Conservation (phyloP, 2,888 invertebrate genomes). For the Synanthedon vespiformis region DNA sequence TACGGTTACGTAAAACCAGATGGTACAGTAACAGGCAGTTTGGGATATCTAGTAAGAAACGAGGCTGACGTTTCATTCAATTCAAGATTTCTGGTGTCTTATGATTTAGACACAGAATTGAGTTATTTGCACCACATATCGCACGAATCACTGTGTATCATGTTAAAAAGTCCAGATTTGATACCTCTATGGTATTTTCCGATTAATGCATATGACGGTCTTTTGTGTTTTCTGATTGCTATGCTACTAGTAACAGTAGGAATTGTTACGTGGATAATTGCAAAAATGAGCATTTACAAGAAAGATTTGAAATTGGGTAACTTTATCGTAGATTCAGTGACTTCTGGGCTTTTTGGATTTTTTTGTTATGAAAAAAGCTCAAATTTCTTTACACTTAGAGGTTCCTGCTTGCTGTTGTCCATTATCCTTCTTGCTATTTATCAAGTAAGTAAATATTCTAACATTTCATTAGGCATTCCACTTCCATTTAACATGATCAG, state of each 20-base stretch:
- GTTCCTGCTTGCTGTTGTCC: slow-evolving; percentile 21
- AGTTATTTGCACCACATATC: slow-evolving; percentile 21
- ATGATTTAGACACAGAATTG: slow-evolving; percentile 13
- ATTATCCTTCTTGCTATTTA: slow-evolving; percentile 24
- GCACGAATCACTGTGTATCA: slow-evolving; percentile 25
- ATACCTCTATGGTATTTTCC: slow-evolving; percentile 31
- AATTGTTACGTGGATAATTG: slow-evolving; percentile 19
- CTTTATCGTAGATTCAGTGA: slow-evolving; percentile 14
- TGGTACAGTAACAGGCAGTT: slow-evolving; percentile 19
- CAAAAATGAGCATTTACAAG: slow-evolving; percentile 6
- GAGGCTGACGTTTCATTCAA: slow-evolving; percentile 38
- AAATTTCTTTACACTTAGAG: slow-evolving; percentile 17
- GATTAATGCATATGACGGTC: slow-evolving; percentile 8
- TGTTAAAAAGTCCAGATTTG: slow-evolving; percentile 17
- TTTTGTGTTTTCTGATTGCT: slow-evolving; percentile 10
- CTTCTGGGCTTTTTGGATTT: slow-evolving; percentile 23
- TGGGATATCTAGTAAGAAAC: slow-evolving; percentile 21
- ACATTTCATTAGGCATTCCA: neutral
- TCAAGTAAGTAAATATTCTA: slow-evolving; percentile 22
- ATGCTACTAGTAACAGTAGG: slow-evolving; percentile 12
- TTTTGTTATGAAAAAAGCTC: slow-evolving; percentile 12
- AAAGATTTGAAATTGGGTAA: slow-evolving; percentile 1
- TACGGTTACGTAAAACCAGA: slow-evolving; percentile 19
- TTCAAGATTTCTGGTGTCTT: slow-evolving; percentile 32
- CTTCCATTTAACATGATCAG: neutral